Conservation (phyloP, 2,113 vertebrate species). For the Dasyprocta punctata region DNA sequence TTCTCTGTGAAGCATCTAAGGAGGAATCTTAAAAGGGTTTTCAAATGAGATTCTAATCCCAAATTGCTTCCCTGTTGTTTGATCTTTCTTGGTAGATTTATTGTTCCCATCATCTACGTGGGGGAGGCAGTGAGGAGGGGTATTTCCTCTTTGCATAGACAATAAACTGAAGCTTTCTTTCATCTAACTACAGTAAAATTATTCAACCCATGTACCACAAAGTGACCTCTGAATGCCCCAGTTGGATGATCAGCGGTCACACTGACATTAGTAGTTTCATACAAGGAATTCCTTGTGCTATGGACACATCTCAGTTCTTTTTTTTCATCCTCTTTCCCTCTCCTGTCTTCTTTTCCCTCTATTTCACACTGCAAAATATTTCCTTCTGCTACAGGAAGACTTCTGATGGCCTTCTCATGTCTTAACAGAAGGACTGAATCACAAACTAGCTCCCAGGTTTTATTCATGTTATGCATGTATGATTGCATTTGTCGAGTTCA, state of each 20-base stretch:
- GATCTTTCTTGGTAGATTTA: neutral
- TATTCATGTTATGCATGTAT: neutral
- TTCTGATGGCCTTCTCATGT: neutral
- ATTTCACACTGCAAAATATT: neutral
- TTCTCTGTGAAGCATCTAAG: neutral
- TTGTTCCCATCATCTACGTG: neutral
- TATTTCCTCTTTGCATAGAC: neutral
- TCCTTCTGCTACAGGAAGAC: neutral
- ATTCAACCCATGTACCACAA: neutral
- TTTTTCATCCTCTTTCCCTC: no score
- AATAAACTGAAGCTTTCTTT: neutral
- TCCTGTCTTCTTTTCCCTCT: no score
- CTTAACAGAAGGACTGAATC: neutral
- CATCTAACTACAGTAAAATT: neutral
- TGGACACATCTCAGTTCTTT: no score
- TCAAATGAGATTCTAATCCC: neutral
- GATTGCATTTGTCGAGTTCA: neutral
- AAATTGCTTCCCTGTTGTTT: neutral
- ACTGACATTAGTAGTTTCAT: neutral
- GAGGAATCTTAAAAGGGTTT: neutral
- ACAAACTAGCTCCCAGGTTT: neutral
- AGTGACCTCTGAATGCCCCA: neutral
- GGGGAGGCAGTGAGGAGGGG: neutral
- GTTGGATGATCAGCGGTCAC: neutral
- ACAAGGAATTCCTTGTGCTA: no score